Percentiles rank a stretch among this genome's conserved stretches.
phyloP scores from a whole-genome alignment of 2,113 vertebrate species.

The Melierax canorus region DNA sequence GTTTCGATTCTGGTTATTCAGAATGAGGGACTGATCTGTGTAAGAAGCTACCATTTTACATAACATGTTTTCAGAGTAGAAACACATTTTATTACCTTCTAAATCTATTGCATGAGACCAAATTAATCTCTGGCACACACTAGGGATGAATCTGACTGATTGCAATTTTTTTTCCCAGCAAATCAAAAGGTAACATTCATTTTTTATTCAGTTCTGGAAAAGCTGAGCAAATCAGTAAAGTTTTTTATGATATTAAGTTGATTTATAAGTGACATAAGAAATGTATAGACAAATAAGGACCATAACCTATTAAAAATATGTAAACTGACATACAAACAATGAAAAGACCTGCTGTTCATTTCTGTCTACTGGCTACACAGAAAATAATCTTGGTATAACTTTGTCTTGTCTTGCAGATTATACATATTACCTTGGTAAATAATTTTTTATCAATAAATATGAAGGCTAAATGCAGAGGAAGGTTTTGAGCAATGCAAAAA shows the following conservation, averaged over 20 bases:
- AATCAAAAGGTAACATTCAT: not conserved
- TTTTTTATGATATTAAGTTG: not conserved
- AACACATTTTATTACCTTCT: not conserved
- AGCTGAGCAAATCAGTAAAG: not conserved
- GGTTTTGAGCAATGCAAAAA: not conserved
- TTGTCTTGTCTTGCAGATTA: not conserved
- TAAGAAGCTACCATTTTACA: not conserved
- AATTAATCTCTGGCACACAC: not conserved
- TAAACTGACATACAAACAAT: not conserved
- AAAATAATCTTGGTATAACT: not conserved
- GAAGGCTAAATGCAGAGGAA: not conserved
- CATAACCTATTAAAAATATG: not conserved
- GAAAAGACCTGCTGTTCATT: not conserved
- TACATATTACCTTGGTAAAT: not conserved
- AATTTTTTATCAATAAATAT: not conserved
- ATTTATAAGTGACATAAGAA: not conserved
- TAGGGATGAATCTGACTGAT: not conserved
- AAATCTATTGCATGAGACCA: not conserved
- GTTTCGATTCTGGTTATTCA: not conserved
- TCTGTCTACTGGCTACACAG: not conserved
- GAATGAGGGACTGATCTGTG: not conserved
- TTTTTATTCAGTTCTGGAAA: not conserved
- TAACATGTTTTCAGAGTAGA: not conserved
- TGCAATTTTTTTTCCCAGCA: not conserved
- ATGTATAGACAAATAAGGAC: not conserved